Conservation (phyloP, 2,797 vertebrate species). For the Syngnathus rostellatus region DNA sequence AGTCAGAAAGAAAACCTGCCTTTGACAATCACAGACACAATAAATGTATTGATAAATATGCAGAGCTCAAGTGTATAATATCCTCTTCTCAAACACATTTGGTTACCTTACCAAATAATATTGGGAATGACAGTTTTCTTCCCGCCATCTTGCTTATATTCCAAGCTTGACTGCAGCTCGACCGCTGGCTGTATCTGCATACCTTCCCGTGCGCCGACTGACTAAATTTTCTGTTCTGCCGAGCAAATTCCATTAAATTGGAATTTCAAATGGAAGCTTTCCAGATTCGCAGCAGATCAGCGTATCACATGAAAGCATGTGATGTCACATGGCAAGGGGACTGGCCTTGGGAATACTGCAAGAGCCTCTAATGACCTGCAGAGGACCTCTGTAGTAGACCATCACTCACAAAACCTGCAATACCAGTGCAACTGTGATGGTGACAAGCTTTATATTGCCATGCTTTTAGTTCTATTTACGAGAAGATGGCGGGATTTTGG, state of each 20-base stretch:
- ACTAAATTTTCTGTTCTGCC: slow-evolving; percentile 63
- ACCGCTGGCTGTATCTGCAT: slow-evolving; percentile 43
- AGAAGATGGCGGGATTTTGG: neutral
- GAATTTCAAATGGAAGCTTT: slow-evolving; percentile 71
- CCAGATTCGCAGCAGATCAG: slow-evolving; percentile 68
- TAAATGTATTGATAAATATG: neutral
- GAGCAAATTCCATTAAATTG: slow-evolving; percentile 71
- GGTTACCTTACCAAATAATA: slow-evolving; percentile 45
- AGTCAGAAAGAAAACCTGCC: too few species aligned
- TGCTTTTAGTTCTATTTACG: neutral
- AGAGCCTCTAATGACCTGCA: slow-evolving; percentile 31
- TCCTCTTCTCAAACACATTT: slow-evolving; percentile 5
- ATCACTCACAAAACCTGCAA: slow-evolving; percentile 24
- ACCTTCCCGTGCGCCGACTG: slow-evolving; percentile 52
- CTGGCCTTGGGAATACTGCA: slow-evolving; percentile 42
- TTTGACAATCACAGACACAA: neutral
- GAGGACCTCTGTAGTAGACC: slow-evolving; percentile 31
- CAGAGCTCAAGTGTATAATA: slow-evolving; percentile 1
- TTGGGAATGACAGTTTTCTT: slow-evolving; percentile 27
- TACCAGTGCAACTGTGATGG: neutral
- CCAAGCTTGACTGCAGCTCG: slow-evolving; percentile 34
- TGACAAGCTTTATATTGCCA: neutral
- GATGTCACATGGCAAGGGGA: slow-evolving; percentile 70
- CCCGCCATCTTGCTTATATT: slow-evolving; percentile 44
- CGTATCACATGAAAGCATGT: slow-evolving; percentile 79